Conservation (phyloP, 2,113 vertebrate species). For the Cervus canadensis region DNA sequence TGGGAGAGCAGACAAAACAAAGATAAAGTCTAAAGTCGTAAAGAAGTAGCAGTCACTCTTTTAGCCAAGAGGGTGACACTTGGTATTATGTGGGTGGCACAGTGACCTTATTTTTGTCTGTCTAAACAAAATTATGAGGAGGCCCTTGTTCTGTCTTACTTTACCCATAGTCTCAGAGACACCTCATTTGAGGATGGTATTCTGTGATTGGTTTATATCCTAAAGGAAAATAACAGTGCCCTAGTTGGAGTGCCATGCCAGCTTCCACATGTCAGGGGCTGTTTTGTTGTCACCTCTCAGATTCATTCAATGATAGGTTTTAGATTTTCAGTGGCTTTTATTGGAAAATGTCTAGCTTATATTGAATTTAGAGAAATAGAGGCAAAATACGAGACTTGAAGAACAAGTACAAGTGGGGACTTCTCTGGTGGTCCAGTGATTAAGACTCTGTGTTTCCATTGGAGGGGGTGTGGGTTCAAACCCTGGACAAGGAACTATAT, state of each 20-base stretch:
- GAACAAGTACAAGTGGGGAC: no score
- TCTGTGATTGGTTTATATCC: neutral
- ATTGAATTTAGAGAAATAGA: neutral
- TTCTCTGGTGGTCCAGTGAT: no score
- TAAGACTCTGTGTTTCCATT: no score
- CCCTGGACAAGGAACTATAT: no score
- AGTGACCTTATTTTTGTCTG: neutral
- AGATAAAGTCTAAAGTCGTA: neutral
- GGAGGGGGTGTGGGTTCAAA: no score
- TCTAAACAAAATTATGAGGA: neutral
- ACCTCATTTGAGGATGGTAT: neutral
- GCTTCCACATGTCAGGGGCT: neutral
- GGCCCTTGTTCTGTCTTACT: neutral
- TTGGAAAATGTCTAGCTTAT: neutral
- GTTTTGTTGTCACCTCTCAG: neutral
- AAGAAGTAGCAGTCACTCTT: neutral
- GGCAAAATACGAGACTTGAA: no score
- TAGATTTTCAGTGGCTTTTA: neutral
- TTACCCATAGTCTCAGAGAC: neutral
- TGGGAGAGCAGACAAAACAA: neutral
- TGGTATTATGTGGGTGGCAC: neutral
- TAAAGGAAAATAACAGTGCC: neutral
- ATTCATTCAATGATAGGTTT: neutral
- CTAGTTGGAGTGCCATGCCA: neutral
- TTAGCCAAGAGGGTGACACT: neutral